A percentile compares a stretch with the other conserved stretches of the same genome.
phyloP scores from a whole-genome alignment of 2,113 vertebrate species.

The Chlamydotis undulata region DNA sequence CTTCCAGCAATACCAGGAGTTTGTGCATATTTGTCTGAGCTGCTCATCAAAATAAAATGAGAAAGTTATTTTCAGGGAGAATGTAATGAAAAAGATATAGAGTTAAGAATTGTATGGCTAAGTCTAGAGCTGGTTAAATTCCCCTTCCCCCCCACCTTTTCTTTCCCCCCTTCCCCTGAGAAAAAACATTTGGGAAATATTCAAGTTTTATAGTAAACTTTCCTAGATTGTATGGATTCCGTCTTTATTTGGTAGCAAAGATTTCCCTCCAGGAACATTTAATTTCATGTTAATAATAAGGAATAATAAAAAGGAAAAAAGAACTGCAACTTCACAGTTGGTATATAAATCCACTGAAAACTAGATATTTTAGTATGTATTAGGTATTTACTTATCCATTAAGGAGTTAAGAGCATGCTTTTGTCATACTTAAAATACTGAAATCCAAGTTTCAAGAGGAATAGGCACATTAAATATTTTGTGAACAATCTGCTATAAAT shows the following conservation, averaged over 20 bases:
- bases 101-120: background rate
- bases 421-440: background rate
- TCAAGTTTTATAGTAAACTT: background rate
- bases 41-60: background rate
- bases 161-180: background rate
- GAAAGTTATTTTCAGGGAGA: background rate
- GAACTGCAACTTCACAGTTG: background rate
- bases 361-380: rapidly evolving
- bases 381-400: background rate
- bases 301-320: background rate
- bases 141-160: background rate
- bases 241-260: background rate
- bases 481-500: background rate
- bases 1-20: background rate
- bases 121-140: background rate
- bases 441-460: background rate
- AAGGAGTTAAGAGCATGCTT: background rate
- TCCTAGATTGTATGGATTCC: background rate
- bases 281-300: background rate
- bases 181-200: background rate
- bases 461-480: background rate
- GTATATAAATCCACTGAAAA: background rate
- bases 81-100: background rate
- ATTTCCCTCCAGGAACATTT: background rate
- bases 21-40: background rate